phyloP scores from a whole-genome alignment of 2,888 invertebrate genomes.

The Dryadula phaetusa region DNA sequence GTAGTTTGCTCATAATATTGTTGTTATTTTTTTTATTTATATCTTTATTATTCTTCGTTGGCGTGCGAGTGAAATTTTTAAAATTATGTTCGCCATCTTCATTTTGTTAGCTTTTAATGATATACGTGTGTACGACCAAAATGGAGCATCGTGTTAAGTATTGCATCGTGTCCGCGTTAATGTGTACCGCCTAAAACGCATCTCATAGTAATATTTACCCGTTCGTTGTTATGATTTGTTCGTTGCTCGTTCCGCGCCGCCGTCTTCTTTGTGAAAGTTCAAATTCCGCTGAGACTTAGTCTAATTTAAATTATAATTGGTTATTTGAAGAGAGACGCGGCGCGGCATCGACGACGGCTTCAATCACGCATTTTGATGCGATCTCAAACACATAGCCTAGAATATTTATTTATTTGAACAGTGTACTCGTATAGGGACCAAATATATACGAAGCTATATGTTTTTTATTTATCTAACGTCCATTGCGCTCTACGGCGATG shows the following conservation, averaged over 20 bases:
- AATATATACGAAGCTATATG: conserved; percentile 50
- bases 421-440: conserved; percentile 56
- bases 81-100: conserved; percentile 71
- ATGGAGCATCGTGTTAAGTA: conserved; percentile 61
- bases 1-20: conserved; percentile 81
- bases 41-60: conserved; percentile 62
- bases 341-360: conserved; percentile 38
- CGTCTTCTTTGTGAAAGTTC: conserved; percentile 35
- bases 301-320: conserved; percentile 36
- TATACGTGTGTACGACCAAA: conserved; percentile 52
- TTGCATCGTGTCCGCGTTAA: conserved; percentile 54
- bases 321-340: conserved; percentile 34
- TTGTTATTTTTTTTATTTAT: conserved; percentile 64
- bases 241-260: conserved; percentile 27
- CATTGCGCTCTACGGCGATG: conserved; percentile 51
- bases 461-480: conserved; percentile 47
- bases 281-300: conserved; percentile 43
- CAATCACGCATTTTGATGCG: conserved; percentile 43
- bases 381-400: conserved; percentile 43
- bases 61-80: conserved; percentile 69
- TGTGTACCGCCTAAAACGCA: conserved; percentile 38
- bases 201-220: conserved; percentile 37
- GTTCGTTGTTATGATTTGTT: conserved; percentile 15
- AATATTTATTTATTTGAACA: conserved; percentile 43
- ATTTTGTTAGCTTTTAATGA: conserved; percentile 69